Base-by-base conservation (phyloP, 2,797 vertebrate species). In the Lacerta viridis region DNA sequence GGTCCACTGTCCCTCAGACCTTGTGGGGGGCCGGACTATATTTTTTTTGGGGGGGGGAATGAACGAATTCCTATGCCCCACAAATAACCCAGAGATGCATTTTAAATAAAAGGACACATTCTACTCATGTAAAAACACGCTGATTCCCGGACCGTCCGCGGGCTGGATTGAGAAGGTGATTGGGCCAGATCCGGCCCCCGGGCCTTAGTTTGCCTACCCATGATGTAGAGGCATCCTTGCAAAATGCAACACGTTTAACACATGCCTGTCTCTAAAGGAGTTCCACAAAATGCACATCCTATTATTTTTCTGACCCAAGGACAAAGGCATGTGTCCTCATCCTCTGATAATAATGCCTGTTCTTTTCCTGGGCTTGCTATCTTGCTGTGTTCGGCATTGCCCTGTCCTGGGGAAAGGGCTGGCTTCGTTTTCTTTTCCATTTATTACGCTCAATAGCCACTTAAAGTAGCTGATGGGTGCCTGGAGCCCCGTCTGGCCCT, bases 381-480 rank as follows among this genome's bases (percentile, higher is more conserved):
- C 59, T n/a, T 39, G 41, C 78, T 76, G 69, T 3, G 7, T 76
- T 77, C 11, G 27, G 71, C 29, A 76, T 55, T 86, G 84, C 84
- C 78, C 78, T 76, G 79, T 82, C 46, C 78, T 64, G 69, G 71
- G 61, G 78, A 82, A 76, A 61, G 27, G 39, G 66, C 87, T 80
- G 33, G n/a, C 90, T 89, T 59, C 0, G 39, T 87, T 72, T 85
- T 89, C 43, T 82, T 86, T 82, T 82, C 79, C 71, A 89, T 89
- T 89, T 89, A 89, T 89, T 89, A 86, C 46, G 43, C 79, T 82
- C 88, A 86, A 69, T 89, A 77, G 88, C 78, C 88, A 82, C 88
- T 89, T 89, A 86, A 89, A 86, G 84, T 76, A 86, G 84, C 84
- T 89, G 84, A 89, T 89, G 71, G 88, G 88, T 86, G 88, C 88